Evolutionary conservation across 37 sponge, comb jelly and placozoan species (phyloP).

Genomic region (Bolinopsis microptera): DNA sequence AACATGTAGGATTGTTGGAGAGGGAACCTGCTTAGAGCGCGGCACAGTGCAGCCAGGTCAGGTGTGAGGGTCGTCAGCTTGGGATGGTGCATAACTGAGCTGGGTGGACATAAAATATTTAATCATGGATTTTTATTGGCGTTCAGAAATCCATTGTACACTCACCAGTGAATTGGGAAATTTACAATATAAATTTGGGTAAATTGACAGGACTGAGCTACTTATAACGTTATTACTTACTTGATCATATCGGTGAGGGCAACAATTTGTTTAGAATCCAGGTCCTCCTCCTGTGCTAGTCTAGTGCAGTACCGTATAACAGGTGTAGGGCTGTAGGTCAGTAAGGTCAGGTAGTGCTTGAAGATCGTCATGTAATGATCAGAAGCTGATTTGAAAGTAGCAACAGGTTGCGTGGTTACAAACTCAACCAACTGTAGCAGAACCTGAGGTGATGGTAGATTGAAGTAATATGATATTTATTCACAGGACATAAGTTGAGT

Average conservation of each 20-base stretch:
- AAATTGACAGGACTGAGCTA: too few species aligned
- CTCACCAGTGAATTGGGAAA: too few species aligned
- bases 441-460: not conserved
- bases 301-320: not conserved
- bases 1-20: not conserved
- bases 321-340: constrained; percentile 11
- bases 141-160: too few species aligned
- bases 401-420: not conserved
- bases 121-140: too few species aligned
- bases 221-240: not conserved
- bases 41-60: constrained; percentile 16
- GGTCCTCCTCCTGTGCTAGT: not conserved
- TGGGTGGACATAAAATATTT: not conserved
- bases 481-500: too few species aligned
- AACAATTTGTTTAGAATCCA: not conserved
- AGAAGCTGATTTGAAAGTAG: not conserved
- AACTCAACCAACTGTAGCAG: constrained; percentile 41
- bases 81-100: constrained; percentile 31
- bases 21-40: constrained; percentile 6
- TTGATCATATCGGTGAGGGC: constrained; percentile 22
- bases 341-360: constrained; percentile 4
- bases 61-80: not conserved
- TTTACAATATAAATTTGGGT: too few species aligned
- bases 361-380: constrained; percentile 26
- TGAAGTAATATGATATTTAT: too few species aligned